Conservation (phyloP, 2,797 vertebrate genomes). For the Lemur catta region DNA sequence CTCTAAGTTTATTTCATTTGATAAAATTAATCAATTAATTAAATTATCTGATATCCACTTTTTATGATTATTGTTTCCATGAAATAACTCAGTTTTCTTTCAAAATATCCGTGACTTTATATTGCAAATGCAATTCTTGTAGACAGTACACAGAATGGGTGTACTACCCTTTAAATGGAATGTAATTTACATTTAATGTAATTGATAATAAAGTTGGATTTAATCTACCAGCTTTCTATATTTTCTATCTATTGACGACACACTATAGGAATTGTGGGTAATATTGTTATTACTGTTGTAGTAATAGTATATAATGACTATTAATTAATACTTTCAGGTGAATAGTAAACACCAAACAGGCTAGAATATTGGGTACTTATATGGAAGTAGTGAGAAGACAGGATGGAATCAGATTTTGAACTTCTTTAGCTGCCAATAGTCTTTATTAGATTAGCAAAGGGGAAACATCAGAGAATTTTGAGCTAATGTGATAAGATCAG, state of each 20-base stretch:
- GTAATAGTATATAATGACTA: neutral
- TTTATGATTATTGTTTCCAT: neutral
- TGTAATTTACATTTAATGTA: neutral
- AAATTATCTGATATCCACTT: neutral
- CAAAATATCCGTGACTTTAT: neutral
- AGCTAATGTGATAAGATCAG: neutral
- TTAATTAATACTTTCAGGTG: neutral
- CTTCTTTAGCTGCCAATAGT: neutral
- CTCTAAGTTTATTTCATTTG: neutral
- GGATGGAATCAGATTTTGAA: neutral
- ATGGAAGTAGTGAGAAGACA: neutral
- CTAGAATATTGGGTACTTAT: neutral
- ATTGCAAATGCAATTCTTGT: neutral
- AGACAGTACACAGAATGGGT: neutral
- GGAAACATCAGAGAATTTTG: neutral
- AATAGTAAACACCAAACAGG: neutral
- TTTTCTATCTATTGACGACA: neutral
- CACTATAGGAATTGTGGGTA: neutral
- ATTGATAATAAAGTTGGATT: neutral
- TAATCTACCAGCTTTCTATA: neutral
- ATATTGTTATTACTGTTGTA: neutral
- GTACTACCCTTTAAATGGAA: neutral
- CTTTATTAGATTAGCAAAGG: neutral
- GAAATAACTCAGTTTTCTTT: neutral
- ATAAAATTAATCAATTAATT: neutral